Evolutionary conservation across 2,797 vertebrate genomes (phyloP), one percentile per base, ranked within the genome.

Genomic region (Bradypodion pumilum): DNA sequence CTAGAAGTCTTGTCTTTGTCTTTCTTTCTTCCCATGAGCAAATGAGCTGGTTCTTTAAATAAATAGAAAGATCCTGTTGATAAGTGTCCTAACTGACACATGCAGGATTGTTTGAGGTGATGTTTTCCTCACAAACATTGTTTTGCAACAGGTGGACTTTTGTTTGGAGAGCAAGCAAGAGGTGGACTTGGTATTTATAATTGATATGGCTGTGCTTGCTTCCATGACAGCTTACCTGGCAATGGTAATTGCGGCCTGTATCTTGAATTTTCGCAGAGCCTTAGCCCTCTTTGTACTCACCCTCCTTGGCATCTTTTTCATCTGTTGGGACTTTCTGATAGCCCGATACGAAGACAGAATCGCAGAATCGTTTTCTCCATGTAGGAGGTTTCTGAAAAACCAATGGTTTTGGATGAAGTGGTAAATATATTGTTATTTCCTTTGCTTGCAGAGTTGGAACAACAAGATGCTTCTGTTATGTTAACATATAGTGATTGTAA

Each of bases 381-480:
- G 91, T 86, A 90, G 91, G 90, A 90, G 10, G 1, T 81, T 95
- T 25, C 78, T 97, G 46, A 84, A 89, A 84, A 93, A 86, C 46
- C 95, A 97, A 5, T 96, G 95, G 95, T 92, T 95, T 90, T 96
- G 96, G 96, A 87, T 98, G 56, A 97, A 95, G 95, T 97, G 97
- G 98, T 98, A 95, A 97, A 62, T 93, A 72, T 93, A 9, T 29
- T 65, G 19, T 75, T 16, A 29, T 37, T 89, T 86, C 10, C 1
- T 85, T 21, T 80, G 78, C 80, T 37, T 76, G 8, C 62, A 74
- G 52, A 83, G 1, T 62, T 16, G 29, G 35, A 15, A 78, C 9
- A 77, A 59, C 27, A 25, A 70, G 40, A n/a, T 29, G 16, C 23
- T 25, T 44, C 6, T 32, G 2, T 62, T 62, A 6, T 29, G 32